Percentiles rank a stretch among this genome's conserved stretches.
Evolutionary conservation across 2,888 invertebrate genomes (phyloP).

Genomic region (Dicyrtoma fusca): DNA sequence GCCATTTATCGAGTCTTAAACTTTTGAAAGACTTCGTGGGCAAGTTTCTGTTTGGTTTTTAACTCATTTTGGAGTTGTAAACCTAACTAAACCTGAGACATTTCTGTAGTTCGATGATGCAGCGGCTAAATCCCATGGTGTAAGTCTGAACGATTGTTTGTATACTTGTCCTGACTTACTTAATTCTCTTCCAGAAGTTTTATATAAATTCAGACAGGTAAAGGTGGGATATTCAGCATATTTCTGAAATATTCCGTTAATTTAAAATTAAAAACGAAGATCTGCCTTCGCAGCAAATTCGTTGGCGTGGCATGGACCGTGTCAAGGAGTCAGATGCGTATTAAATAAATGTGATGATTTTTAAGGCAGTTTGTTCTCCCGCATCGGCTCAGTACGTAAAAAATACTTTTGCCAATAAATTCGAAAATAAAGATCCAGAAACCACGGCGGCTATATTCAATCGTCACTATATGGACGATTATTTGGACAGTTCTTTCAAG

Average conservation of each 20-base stretch:
- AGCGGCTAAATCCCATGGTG: slow-evolving; percentile 37
- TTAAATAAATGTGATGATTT: not conserved
- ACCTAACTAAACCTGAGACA: slow-evolving; percentile 48
- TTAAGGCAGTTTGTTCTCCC: slow-evolving; percentile 15
- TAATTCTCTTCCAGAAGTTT: slow-evolving; percentile 29
- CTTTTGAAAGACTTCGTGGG: no score
- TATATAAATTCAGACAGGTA: slow-evolving; percentile 43
- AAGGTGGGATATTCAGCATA: slow-evolving; percentile 32
- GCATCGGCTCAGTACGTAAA: slow-evolving; percentile 16
- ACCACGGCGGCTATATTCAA: slow-evolving; percentile 6
- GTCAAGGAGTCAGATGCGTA: not conserved
- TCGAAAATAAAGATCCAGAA: not conserved
- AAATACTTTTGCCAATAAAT: slow-evolving; percentile 11
- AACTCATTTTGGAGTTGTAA: slow-evolving; percentile 49
- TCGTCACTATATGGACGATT: slow-evolving; percentile 27
- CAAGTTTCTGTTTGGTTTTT: slow-evolving; percentile 48
- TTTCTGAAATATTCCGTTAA: slow-evolving; percentile 44
- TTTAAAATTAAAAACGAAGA: slow-evolving; percentile 37
- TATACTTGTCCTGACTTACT: slow-evolving; percentile 44
- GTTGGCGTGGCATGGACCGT: slow-evolving; percentile 39
- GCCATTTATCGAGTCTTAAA: no score
- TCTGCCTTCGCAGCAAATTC: slow-evolving; percentile 37
- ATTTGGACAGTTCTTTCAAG: slow-evolving; percentile 9
- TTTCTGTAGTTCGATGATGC: slow-evolving; percentile 50
- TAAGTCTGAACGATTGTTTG: slow-evolving; percentile 43